Percentiles rank a stretch among this genome's conserved stretches.
phyloP scores from a whole-genome alignment of 2,797 vertebrate species.

The Synanceia verrucosa region DNA sequence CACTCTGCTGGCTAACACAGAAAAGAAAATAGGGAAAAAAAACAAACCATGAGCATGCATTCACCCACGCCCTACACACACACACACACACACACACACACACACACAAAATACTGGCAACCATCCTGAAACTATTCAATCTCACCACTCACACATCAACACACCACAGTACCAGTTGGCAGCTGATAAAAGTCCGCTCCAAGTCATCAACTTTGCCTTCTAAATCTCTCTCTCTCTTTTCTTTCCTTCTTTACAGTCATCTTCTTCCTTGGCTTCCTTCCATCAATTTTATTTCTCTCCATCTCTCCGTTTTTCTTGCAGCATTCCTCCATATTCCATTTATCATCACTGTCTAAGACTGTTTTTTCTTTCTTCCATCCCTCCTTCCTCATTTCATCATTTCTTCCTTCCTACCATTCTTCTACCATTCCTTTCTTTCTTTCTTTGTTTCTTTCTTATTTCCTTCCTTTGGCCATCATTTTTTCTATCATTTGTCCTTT shows the following conservation, averaged over 20 bases:
- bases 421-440: too few species aligned
- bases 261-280: conserved; percentile 1
- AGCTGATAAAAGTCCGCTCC: conserved; percentile 66
- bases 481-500: background rate
- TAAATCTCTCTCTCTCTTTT: conserved; percentile 18
- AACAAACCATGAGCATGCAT: conserved; percentile 40
- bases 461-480: background rate
- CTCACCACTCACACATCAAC: conserved; percentile 47
- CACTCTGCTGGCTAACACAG: conserved; percentile 42
- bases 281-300: background rate
- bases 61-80: conserved; percentile 32
- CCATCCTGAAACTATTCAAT: conserved; percentile 41
- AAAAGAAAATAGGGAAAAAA: conserved; percentile 32
- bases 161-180: conserved; percentile 59
- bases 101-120: conserved; percentile 37
- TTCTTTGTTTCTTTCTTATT: background rate
- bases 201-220: conserved; percentile 51
- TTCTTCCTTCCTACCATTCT: background rate
- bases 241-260: background rate
- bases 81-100: conserved; percentile 23
- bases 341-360: background rate
- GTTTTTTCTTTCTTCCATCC: background rate
- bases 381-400: accelerated
- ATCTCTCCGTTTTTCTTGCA: background rate
- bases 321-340: background rate